phyloP scores from a whole-genome alignment of 2,797 vertebrate species.

The Linurgus olivaceus region DNA sequence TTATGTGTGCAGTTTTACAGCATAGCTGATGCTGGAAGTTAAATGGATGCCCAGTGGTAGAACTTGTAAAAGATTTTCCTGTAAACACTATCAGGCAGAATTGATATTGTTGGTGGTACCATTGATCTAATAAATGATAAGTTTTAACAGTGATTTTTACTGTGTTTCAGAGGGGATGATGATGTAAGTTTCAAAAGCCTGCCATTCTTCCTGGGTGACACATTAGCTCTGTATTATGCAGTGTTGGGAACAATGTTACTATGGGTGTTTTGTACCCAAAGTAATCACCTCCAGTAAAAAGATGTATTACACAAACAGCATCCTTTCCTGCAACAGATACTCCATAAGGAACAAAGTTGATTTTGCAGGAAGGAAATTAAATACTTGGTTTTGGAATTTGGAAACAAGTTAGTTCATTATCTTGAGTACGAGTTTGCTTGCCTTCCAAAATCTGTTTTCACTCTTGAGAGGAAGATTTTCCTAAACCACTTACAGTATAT shows the following conservation, averaged over 20 bases:
- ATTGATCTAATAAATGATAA: constrained; percentile 72
- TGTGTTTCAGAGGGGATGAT: constrained; percentile 63
- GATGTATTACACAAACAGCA: not conserved
- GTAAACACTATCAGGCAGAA: constrained; percentile 63
- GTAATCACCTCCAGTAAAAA: constrained; percentile 35
- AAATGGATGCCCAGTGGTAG: constrained; percentile 70
- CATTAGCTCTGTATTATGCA: constrained; percentile 56
- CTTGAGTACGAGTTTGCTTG: not conserved
- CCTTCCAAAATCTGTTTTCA: constrained; percentile 13
- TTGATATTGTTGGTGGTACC: constrained; percentile 68
- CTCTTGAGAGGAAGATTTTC: not conserved
- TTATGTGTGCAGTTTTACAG: constrained; percentile 62
- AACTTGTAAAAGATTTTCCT: constrained; percentile 73
- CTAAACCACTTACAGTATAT: not conserved
- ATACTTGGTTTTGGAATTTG: constrained; percentile 29
- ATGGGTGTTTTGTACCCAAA: not conserved
- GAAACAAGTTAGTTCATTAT: constrained; percentile 31
- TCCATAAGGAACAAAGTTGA: constrained; percentile 26
- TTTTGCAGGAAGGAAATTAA: constrained; percentile 31
- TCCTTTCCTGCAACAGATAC: not conserved
- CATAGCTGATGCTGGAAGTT: constrained; percentile 62
- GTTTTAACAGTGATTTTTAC: constrained; percentile 68
- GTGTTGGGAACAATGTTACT: not conserved
- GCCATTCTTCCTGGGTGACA: constrained; percentile 53
- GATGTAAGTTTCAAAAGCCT: constrained; percentile 66